These are phyloP conservation scores for Pampusana beccarii DNA, from an alignment of 2,113 vertebrate genomes.

Conservation along the genomic window DNA sequence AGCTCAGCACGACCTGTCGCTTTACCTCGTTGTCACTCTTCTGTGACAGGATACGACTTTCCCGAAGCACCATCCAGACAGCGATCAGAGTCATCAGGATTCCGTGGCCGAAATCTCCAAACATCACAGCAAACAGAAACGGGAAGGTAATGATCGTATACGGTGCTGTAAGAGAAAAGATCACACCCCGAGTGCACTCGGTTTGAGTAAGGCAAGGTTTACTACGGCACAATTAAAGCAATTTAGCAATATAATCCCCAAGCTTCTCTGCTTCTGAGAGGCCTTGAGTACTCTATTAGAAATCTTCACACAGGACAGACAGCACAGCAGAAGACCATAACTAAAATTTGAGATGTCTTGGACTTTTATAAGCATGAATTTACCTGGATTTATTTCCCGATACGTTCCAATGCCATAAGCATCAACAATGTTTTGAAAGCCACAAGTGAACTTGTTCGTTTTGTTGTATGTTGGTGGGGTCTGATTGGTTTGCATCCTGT, in stretches of 20 bases:
- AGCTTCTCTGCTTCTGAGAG: neutral
- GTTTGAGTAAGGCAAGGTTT: neutral
- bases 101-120: slow-evolving; percentile 95
- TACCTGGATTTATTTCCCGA: slow-evolving; percentile 97
- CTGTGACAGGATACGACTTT: slow-evolving; percentile 91
- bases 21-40: slow-evolving; percentile 95
- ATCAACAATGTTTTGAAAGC: slow-evolving; percentile 97
- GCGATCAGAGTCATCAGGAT: slow-evolving; percentile 91
- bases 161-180: slow-evolving; percentile 80
- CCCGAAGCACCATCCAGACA: slow-evolving; percentile 92
- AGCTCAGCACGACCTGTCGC: neutral
- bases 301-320: neutral
- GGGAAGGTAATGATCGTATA: slow-evolving; percentile 99
- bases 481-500: slow-evolving; percentile 97
- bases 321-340: neutral
- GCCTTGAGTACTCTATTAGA: neutral
- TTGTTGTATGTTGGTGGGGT: slow-evolving; percentile 97
- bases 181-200: neutral
- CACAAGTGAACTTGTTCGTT: slow-evolving; percentile 96
- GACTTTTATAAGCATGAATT: neutral
- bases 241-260: neutral
- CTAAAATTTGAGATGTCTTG: neutral
- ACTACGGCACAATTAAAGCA: neutral
- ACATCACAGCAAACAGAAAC: slow-evolving; percentile 98
- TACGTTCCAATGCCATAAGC: slow-evolving; percentile 96